Base-by-base conservation (phyloP, 2,888 invertebrate species). In the Psylliodes chrysocephalus region DNA sequence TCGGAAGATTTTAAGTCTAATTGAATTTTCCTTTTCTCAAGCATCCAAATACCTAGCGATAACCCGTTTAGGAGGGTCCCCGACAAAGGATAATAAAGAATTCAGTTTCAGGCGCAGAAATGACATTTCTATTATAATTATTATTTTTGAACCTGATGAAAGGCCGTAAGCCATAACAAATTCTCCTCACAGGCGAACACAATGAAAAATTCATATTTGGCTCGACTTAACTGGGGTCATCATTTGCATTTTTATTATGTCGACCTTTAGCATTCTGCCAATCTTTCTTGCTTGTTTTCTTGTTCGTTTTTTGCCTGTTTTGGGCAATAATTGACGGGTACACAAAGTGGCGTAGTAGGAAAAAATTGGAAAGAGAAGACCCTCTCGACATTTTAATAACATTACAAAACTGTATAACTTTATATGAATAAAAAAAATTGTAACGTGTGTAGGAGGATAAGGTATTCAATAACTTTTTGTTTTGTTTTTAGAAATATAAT, bases 211-310 rank as follows among this genome's bases (percentile, higher is more conserved):
- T 73, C 72, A 74, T 73, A 71, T 73, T 74, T 71, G 72, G 69
- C 71, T 73, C 70, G 70, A 68, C 69, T 73, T 73, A 74, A 73
- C 73, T 71, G 72, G 73, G 73, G 71, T 73, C 71, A 66, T 68
- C 69, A 74, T 74, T 74, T 74, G 72, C 73, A 74, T 74, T 74
- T 74, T 74, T 73, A 74, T 74, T 73, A 68, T 71, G 71, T 72
- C 69, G 69, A 67, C 69, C 64, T 60, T 55, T 55, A 30, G 51
- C 51, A 44, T 67, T 67, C 64, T 66, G 70, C 64, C 72, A 73
- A 74, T 70, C 71, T 73, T 52, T 68, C 71, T 70, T 74, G 74
- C 73, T 76, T 75, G 73, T 75, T 75, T 75, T 73, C 73, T 71
- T 54, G 59, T 69, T 71, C 71, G 73, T 73, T 72, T 75, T 73